These are phyloP conservation scores for Oppia nitens DNA, from an alignment of 1,140 invertebrate genomes.

Conservation along the genomic window DNA sequence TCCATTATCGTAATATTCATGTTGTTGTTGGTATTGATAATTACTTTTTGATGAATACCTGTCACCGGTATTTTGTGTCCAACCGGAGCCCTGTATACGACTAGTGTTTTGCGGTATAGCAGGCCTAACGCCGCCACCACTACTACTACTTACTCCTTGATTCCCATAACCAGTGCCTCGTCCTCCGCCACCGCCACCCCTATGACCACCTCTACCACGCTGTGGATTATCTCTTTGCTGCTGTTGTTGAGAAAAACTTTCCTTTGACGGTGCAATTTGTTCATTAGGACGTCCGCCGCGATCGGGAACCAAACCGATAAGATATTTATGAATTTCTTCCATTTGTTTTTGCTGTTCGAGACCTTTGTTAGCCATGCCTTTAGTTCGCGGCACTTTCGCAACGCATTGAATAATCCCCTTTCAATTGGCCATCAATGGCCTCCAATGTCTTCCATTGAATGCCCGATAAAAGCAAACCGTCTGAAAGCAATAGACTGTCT, in stretches of 20 bases:
- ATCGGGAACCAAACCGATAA: conserved; percentile 17
- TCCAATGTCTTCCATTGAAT: conserved; percentile 13
- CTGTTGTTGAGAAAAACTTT: conserved; percentile 6
- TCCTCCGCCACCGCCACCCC: conserved; percentile 2
- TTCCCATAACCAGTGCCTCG: background rate
- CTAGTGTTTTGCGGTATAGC: background rate
- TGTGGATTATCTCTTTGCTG: conserved; percentile 1
- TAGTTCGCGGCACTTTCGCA: conserved; percentile 9
- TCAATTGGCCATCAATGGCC: background rate
- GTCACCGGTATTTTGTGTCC: background rate
- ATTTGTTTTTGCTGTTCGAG: conserved; percentile 9
- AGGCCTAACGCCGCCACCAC: background rate
- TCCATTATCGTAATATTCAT: background rate
- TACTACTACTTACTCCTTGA: background rate
- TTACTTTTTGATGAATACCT: background rate
- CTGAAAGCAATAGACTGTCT: conserved; percentile 11
- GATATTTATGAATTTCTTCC: conserved; percentile 13
- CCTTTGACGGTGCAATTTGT: conserved; percentile 3
- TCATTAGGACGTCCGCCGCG: conserved; percentile 15
- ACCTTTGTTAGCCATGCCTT: conserved; percentile 12
- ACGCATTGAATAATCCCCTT: conserved; percentile 46
- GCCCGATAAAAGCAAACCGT: background rate
- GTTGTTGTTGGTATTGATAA: background rate
- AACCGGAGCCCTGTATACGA: conserved; percentile 6
- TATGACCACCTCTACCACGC: background rate